Conservation (phyloP, 2,113 vertebrate genomes). For the Onychostoma macrolepis region DNA sequence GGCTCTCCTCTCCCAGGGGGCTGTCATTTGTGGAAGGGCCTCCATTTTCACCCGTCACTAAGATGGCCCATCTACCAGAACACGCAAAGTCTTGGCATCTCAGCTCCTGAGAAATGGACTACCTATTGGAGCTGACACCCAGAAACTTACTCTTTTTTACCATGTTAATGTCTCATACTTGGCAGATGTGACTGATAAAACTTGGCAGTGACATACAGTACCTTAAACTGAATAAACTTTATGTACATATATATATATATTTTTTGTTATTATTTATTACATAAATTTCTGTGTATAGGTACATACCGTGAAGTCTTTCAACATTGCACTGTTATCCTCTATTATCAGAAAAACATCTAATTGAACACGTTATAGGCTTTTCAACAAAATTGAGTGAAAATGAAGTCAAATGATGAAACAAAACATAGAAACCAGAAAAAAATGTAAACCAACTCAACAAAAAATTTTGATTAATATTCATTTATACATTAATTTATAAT, state of each 20-base stretch:
- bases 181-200: slow-evolving; percentile 69
- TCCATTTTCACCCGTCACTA: slow-evolving; percentile 46
- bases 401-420: background rate
- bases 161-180: slow-evolving; percentile 58
- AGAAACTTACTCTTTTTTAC: slow-evolving; percentile 31
- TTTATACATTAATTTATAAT: background rate
- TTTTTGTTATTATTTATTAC: background rate
- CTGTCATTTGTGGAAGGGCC: slow-evolving; percentile 24
- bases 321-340: background rate
- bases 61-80: slow-evolving; percentile 44
- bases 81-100: slow-evolving; percentile 40
- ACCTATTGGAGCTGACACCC: slow-evolving; percentile 59
- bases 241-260: background rate
- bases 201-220: background rate
- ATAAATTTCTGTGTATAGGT: background rate
- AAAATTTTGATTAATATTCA: no score
- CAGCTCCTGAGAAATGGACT: slow-evolving; percentile 61
- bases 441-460: background rate
- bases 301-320: background rate
- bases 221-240: background rate
- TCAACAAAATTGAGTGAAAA: background rate
- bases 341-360: background rate
- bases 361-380: background rate
- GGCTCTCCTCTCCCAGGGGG: slow-evolving; percentile 48
- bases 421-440: background rate